Evolutionary conservation across 2,113 vertebrate genomes (phyloP).

Genomic region (Orycteropus afer): DNA sequence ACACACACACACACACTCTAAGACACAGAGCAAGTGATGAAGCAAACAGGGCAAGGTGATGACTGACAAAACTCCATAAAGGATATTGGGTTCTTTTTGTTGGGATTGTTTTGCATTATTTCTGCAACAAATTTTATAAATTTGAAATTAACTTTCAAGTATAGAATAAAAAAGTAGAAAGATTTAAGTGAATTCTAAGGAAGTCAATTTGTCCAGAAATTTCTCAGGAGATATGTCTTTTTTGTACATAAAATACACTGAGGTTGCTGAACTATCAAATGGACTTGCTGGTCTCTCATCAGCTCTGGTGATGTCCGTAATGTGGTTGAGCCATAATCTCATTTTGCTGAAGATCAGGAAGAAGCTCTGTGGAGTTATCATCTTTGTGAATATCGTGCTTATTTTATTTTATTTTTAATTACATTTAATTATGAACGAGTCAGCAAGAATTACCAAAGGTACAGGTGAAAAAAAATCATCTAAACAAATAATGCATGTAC

Average conservation of each 20-base stretch:
- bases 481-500: background rate
- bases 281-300: background rate
- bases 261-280: background rate
- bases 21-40: background rate
- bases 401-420: background rate
- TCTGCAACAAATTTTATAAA: background rate
- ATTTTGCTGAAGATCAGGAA: background rate
- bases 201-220: background rate
- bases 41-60: background rate
- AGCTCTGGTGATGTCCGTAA: background rate
- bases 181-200: background rate
- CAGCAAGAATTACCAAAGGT: background rate
- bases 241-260: background rate
- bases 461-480: background rate
- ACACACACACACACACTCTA: background rate
- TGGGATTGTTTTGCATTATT: background rate
- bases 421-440: background rate
- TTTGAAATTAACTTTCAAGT: conserved; percentile 20
- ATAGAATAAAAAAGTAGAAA: background rate
- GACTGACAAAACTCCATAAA: background rate
- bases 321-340: background rate
- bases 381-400: background rate
- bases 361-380: background rate
- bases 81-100: background rate
- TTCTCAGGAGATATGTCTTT: background rate